A percentile compares a stretch with the other conserved stretches of the same genome.
These are phyloP conservation scores for Oreochromis spilurus DNA, from an alignment of 2,113 vertebrate genomes.

Conservation along the genomic window DNA sequence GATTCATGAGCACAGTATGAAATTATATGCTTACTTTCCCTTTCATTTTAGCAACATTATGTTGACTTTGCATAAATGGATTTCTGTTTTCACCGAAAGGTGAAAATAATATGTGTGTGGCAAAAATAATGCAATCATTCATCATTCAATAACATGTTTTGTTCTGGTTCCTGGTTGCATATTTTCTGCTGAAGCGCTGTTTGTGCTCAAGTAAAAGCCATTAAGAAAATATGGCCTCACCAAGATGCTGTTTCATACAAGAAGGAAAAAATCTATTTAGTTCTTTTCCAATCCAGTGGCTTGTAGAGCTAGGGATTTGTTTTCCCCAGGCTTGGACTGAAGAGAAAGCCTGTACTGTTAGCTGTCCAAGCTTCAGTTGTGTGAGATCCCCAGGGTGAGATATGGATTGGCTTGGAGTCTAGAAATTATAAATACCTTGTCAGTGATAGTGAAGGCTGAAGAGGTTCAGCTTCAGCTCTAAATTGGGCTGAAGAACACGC, in stretches of 20 bases:
- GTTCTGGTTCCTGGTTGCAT: constrained; percentile 48
- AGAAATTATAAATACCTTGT: constrained; percentile 46
- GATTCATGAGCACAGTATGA: constrained; percentile 29
- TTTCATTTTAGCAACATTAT: constrained; percentile 34
- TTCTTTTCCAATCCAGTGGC: constrained; percentile 65
- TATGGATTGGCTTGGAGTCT: constrained; percentile 33
- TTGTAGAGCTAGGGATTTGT: constrained; percentile 51
- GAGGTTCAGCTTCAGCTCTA: background rate
- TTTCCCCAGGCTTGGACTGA: constrained; percentile 24
- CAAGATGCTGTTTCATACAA: constrained; percentile 47
- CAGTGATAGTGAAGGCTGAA: constrained; percentile 20
- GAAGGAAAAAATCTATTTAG: constrained; percentile 55
- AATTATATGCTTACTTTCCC: constrained; percentile 27
- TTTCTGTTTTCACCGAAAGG: constrained; percentile 37
- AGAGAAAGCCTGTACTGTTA: constrained; percentile 46
- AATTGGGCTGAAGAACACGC: constrained; percentile 10
- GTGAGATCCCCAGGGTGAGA: constrained; percentile 44
- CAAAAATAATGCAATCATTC: constrained; percentile 46
- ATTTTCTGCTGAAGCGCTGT: constrained; percentile 54
- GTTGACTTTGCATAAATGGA: constrained; percentile 47
- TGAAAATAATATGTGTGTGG: constrained; percentile 38
- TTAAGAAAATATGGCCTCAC: constrained; percentile 59
- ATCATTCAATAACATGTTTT: constrained; percentile 57
- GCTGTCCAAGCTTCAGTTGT: constrained; percentile 42
- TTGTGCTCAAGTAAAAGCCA: constrained; percentile 59